A percentile compares a stretch with the other conserved stretches of the same genome.
These are phyloP conservation scores for Archocentrus centrarchus DNA, from an alignment of 2,113 vertebrate genomes.

Conservation along the genomic window DNA sequence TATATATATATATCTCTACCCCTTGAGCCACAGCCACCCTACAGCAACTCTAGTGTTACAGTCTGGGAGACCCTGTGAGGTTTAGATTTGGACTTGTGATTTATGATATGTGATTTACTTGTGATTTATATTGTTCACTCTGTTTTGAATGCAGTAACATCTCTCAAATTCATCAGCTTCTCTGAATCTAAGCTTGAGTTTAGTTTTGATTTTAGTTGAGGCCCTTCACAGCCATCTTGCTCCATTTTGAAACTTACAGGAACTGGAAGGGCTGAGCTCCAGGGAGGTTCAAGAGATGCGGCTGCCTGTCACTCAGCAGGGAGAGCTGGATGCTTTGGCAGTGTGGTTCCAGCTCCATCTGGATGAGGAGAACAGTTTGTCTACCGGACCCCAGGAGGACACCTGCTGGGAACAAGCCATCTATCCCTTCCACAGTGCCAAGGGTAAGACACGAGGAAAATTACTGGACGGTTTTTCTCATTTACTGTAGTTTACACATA, in stretches of 20 bases:
- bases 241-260: conserved; percentile 73
- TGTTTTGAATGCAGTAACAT: neutral
- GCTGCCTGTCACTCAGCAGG: conserved; percentile 82
- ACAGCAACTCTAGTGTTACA: neutral
- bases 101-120: neutral
- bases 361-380: conserved; percentile 89
- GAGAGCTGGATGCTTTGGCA: conserved; percentile 89
- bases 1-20: too few relatives aligned
- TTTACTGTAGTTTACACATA: neutral
- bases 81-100: neutral
- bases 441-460: conserved; percentile 76
- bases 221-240: neutral
- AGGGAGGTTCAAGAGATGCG: conserved; percentile 80
- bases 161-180: neutral
- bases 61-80: neutral
- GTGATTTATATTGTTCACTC: neutral
- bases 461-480: neutral
- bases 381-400: conserved; percentile 92
- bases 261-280: conserved; percentile 89
- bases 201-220: neutral
- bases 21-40: neutral
- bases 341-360: conserved; percentile 97
- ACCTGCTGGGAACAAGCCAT: conserved; percentile 99
- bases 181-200: neutral
- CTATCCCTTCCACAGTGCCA: conserved; percentile 88